Percentiles rank a stretch among this genome's conserved stretches.
Evolutionary conservation across 2,113 vertebrate species (phyloP).

Genomic region (Ageneiosus marmoratus): DNA sequence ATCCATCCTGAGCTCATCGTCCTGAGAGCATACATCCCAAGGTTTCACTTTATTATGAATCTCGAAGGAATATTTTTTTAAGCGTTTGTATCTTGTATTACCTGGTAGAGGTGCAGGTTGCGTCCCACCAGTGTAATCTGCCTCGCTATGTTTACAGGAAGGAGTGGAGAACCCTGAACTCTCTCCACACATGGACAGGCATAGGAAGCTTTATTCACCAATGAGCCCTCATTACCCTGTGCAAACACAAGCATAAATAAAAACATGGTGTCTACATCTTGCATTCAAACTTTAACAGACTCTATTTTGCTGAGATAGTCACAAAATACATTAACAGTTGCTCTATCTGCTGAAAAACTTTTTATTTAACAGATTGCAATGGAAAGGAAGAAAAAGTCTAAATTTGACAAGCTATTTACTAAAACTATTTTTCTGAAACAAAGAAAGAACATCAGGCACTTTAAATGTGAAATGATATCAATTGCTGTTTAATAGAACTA

Average conservation of each 20-base stretch:
- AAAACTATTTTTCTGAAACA: neutral
- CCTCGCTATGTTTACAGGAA: conserved; percentile 84
- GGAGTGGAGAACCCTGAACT: conserved; percentile 79
- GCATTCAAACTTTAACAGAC: neutral
- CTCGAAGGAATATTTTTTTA: neutral
- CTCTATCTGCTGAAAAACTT: neutral
- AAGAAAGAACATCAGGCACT: neutral
- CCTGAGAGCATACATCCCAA: conserved; percentile 67
- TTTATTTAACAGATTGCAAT: neutral
- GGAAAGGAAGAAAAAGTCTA: neutral
- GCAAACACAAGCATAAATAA: neutral
- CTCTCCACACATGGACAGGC: conserved; percentile 87
- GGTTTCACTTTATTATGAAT: neutral
- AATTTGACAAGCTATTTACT: neutral
- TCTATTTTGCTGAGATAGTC: neutral
- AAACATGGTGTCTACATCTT: neutral
- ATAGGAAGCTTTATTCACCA: conserved; percentile 65
- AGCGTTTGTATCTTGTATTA: conserved; percentile 55
- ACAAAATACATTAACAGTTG: neutral
- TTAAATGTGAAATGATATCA: neutral
- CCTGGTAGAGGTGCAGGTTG: conserved; percentile 89
- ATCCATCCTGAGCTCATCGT: conserved; percentile 71
- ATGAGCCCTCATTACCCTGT: conserved; percentile 71
- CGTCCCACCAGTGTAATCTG: conserved; percentile 84
- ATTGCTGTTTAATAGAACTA: neutral